Conservation (phyloP, 2,113 vertebrate species). For the Vulpes vulpes region DNA sequence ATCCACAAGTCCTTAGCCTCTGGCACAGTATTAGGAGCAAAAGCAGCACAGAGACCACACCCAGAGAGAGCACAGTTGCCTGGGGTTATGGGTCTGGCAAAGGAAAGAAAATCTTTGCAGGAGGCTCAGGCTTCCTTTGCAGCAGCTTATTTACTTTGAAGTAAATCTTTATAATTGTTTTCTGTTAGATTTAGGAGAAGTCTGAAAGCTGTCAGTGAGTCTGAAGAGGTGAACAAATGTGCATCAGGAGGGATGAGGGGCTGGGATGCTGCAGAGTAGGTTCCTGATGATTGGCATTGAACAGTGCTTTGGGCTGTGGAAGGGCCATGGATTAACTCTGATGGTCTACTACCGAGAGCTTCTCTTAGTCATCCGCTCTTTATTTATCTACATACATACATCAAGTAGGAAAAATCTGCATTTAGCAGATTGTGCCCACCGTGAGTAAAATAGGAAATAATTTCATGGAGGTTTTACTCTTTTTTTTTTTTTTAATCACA, state of each 20-base stretch:
- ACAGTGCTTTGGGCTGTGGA: neutral
- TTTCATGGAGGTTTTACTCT: neutral
- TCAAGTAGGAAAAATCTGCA: neutral
- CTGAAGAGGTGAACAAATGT: neutral
- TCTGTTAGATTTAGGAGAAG: slow-evolving; percentile 57
- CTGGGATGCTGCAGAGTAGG: neutral
- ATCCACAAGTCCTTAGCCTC: slow-evolving; percentile 38
- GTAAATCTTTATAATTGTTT: slow-evolving; percentile 67
- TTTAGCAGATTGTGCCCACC: neutral
- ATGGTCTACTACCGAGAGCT: neutral
- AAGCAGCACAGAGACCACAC: neutral
- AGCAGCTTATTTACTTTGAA: slow-evolving; percentile 55
- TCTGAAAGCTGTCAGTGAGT: slow-evolving; percentile 44
- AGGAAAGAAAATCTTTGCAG: slow-evolving; percentile 45
- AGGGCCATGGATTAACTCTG: neutral
- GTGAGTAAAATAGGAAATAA: neutral
- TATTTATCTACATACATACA: neutral
- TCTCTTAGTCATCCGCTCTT: neutral
- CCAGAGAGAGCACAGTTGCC: neutral
- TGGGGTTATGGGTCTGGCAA: neutral
- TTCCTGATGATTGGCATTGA: neutral
- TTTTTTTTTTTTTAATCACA: neutral
- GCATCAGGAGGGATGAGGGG: neutral
- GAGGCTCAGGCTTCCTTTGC: slow-evolving; percentile 56
- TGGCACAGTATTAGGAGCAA: slow-evolving; percentile 42